A percentile compares a stretch with the other conserved stretches of the same genome.
Conservation (phyloP, 2,113 vertebrate species). For the Heterotilapia buettikoferi region DNA sequence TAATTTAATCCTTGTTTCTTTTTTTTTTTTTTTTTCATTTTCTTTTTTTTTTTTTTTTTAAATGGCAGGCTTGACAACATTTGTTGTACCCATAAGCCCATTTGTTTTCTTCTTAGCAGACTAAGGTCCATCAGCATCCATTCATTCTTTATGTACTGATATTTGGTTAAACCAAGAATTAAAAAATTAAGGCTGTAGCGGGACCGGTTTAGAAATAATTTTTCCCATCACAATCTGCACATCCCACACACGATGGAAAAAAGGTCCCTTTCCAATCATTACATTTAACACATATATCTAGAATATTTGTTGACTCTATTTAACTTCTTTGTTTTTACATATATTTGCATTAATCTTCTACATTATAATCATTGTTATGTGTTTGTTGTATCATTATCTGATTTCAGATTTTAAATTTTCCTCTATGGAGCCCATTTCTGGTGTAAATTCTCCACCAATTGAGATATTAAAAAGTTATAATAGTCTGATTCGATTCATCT, state of each 20-base stretch:
- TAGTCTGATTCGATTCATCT: accelerated
- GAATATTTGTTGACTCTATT: background rate
- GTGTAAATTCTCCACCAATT: background rate
- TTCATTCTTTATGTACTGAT: background rate
- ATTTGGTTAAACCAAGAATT: background rate
- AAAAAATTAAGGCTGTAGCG: background rate
- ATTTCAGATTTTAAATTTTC: background rate
- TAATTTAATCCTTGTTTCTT: no score
- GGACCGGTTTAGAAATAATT: background rate
- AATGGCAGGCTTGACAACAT: background rate
- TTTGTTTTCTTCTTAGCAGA: background rate
- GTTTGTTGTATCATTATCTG: background rate
- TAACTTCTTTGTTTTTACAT: background rate
- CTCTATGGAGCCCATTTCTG: background rate
- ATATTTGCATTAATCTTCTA: background rate
- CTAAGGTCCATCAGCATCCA: background rate
- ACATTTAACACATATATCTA: background rate
- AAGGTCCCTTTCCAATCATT: background rate
- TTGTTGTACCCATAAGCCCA: background rate
- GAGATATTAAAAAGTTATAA: background rate
- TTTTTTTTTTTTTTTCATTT: background rate
- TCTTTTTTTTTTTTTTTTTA: no score
- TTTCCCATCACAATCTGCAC: background rate
- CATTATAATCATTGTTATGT: background rate
- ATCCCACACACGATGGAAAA: background rate